Percentiles rank a stretch among this genome's conserved stretches.
Conservation (phyloP, 2,888 invertebrate genomes). For the Lepidocyrtinus sp. region DNA sequence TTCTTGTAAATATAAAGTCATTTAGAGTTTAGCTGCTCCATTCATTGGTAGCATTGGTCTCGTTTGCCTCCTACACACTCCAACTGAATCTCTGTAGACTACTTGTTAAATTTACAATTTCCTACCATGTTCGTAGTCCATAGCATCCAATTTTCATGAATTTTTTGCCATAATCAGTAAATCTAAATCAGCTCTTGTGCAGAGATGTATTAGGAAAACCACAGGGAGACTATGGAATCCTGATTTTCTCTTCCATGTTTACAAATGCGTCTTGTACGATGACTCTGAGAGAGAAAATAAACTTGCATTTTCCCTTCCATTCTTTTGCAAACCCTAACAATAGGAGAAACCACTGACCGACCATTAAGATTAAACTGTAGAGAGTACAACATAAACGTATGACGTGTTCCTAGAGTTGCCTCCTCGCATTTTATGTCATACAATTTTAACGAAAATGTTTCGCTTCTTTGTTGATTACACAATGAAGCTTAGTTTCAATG, state of each 20-base stretch:
- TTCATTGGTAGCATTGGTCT: too few species aligned
- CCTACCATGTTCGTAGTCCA: constrained; percentile 3
- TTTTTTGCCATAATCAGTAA: constrained; percentile 30
- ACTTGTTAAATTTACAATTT: constrained; percentile 55
- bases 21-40: too few species aligned
- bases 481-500: neutral
- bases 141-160: constrained; percentile 16
- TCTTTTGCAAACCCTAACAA: too few species aligned
- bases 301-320: neutral
- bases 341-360: constrained; percentile 56
- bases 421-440: neutral
- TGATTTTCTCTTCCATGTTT: constrained; percentile 2
- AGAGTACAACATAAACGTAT: neutral
- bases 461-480: neutral
- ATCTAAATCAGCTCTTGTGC: constrained; percentile 54
- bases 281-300: constrained; percentile 27
- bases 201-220: constrained; percentile 44
- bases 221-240: constrained; percentile 24
- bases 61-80: neutral
- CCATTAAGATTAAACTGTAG: constrained; percentile 47
- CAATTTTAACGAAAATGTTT: neutral
- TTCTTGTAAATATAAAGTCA: too few species aligned
- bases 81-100: constrained; percentile 47
- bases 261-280: neutral
- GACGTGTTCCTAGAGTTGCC: neutral